A percentile compares a stretch with the other conserved stretches of the same genome.
Conservation (phyloP, 2,888 invertebrate genomes). For the Philopedon plagiatum region DNA sequence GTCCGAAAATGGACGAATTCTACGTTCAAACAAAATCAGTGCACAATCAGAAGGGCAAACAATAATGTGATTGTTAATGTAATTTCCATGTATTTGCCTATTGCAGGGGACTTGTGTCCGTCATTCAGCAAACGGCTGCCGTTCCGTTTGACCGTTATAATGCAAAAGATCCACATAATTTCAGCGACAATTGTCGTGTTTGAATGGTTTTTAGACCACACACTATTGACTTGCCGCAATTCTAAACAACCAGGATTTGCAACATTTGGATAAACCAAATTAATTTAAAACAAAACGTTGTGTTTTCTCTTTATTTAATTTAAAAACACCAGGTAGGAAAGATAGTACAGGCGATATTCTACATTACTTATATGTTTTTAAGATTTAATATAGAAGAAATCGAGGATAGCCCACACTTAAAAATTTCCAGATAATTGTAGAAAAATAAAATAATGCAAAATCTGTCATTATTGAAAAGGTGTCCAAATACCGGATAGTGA, state of each 20-base stretch:
- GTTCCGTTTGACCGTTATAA: constrained; percentile 63
- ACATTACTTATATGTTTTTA: too few species aligned
- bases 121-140: constrained; percentile 61
- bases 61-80: constrained; percentile 69
- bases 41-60: constrained; percentile 67
- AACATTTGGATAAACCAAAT: neutral
- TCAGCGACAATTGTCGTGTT: constrained; percentile 60
- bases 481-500: too few species aligned
- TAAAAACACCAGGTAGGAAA: too few species aligned
- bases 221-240: neutral
- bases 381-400: too few species aligned
- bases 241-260: neutral
- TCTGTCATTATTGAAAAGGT: too few species aligned
- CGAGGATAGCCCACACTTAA: too few species aligned
- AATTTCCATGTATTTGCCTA: constrained; percentile 69
- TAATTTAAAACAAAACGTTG: neutral
- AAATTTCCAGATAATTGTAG: too few species aligned
- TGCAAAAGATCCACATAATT: constrained; percentile 65
- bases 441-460: too few species aligned
- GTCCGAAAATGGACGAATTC: constrained; percentile 51
- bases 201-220: constrained; percentile 57
- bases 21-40: constrained; percentile 38
- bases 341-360: too few species aligned
- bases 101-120: constrained; percentile 63
- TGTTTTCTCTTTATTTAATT: neutral